phyloP scores from a whole-genome alignment of 1,140 invertebrate genomes.

The Drosophila setifemur region DNA sequence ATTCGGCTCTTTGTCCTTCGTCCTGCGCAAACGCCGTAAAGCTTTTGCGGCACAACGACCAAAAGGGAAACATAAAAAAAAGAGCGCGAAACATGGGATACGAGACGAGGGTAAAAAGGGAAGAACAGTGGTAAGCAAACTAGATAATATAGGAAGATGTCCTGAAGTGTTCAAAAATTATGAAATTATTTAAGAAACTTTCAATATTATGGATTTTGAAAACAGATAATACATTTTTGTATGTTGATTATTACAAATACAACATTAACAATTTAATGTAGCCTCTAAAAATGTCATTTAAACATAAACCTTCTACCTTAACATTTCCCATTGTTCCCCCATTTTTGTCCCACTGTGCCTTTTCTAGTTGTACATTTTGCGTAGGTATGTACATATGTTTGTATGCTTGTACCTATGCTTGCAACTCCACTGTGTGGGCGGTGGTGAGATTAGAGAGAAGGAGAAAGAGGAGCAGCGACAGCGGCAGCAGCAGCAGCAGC shows the following conservation, averaged over 20 bases:
- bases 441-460: background rate
- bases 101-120: background rate
- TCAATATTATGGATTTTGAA: too few relatives aligned
- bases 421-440: slow-evolving; percentile 10
- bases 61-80: slow-evolving; percentile 6
- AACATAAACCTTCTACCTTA: too few relatives aligned
- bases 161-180: too few relatives aligned
- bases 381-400: slow-evolving; percentile 17
- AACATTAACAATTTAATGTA: too few relatives aligned
- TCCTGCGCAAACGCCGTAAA: slow-evolving; percentile 21
- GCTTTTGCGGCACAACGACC: background rate
- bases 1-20: background rate
- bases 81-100: slow-evolving; percentile 1
- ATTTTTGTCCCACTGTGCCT: slow-evolving; percentile 1
- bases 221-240: too few relatives aligned
- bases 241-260: too few relatives aligned
- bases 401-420: slow-evolving; percentile 18
- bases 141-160: too few relatives aligned
- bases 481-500: too few relatives aligned
- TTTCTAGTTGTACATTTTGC: slow-evolving; percentile 8
- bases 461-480: background rate
- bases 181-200: too few relatives aligned
- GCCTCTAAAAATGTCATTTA: too few relatives aligned
- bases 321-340: background rate
- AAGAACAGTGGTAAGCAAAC: background rate